phyloP scores from a whole-genome alignment of 2,797 vertebrate genomes.

The Salarias fasciatus region DNA sequence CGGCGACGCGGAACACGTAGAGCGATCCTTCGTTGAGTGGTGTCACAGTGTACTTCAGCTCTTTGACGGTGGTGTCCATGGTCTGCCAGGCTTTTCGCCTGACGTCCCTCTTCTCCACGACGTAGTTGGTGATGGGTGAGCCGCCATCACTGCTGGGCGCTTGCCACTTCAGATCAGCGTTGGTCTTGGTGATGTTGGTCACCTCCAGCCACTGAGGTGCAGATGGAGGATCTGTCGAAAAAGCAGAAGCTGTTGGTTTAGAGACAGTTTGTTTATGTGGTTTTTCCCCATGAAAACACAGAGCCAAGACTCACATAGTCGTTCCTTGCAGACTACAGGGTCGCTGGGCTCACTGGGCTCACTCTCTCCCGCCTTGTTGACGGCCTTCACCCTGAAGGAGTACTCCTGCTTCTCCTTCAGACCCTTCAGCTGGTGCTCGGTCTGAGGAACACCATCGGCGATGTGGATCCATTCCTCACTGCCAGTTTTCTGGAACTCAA shows the following conservation, averaged over 20 bases:
- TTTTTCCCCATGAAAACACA: no score
- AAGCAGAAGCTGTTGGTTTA: neutral
- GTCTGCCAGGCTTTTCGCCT: slow-evolving; percentile 95
- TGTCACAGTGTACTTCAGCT: slow-evolving; percentile 92
- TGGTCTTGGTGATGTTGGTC: slow-evolving; percentile 93
- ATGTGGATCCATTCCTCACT: slow-evolving; percentile 97
- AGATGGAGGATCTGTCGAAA: slow-evolving; percentile 88
- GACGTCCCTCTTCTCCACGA: slow-evolving; percentile 98
- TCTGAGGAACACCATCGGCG: slow-evolving; percentile 91
- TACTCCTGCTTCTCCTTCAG: slow-evolving; percentile 98
- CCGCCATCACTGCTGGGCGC: slow-evolving; percentile 93
- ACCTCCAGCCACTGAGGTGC: slow-evolving; percentile 97
- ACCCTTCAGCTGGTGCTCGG: slow-evolving; percentile 90
- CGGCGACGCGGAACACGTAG: slow-evolving; percentile 97
- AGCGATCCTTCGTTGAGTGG: slow-evolving; percentile 95
- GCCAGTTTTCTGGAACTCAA: slow-evolving; percentile 95
- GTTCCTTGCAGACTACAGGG: slow-evolving; percentile 95
- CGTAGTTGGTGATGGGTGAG: slow-evolving; percentile 97
- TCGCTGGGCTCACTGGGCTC: slow-evolving; percentile 97
- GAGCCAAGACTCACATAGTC: slow-evolving; percentile 88
- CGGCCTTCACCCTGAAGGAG: slow-evolving; percentile 92
- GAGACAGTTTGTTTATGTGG: no score
- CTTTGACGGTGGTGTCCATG: slow-evolving; percentile 96
- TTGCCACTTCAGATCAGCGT: slow-evolving; percentile 95
- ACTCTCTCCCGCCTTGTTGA: slow-evolving; percentile 94